Base-by-base conservation (phyloP, 1,140 invertebrate genomes). In the Euwallacea similis region DNA sequence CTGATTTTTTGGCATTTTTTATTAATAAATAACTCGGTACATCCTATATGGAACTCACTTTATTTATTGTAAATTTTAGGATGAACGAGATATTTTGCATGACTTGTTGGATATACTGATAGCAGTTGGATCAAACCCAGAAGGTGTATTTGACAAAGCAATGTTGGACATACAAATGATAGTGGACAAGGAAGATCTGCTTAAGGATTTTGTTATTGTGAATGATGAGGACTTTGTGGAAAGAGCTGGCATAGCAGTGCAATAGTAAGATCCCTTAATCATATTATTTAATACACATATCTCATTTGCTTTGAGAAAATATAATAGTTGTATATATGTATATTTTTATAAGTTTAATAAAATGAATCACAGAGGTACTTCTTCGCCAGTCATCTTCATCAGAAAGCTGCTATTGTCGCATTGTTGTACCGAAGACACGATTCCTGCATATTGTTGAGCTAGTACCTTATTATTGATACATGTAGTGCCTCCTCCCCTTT, bases 401-500 rank as follows among this genome's bases (percentile, higher is more conserved):
- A 33, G 4, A 33, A 33, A 33, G 4, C 21, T 33, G 4, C 21
- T 33, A 56, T 61, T 46, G 11, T 60, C n/a, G 42, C 66, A 68
- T 43, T 60, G 15, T 55, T 69, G 16, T 4, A 69, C 67, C 1
- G 21, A 2, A 41, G 44, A 42, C 7, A 69, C 50, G 13, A 71
- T 65, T 15, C 60, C 64, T 61, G 66, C 59, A 60, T 77, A 79
- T 21, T 60, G 54, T 67, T 33, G 15, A n/a, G 75, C 69, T n/a
- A 80, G 54, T 44, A 47, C 58, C 58, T 69, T 41, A 63, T 79
- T 75, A 10, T 74, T 72, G 10, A 84, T 68, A 78, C 95, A 97
- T 7, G 94, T 88, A 0, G 92, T 91, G 46, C 94, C 93, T 13
- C 94, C 94, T 0, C 91, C 93, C 71, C 94, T 85, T 0, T 85